phyloP scores from a whole-genome alignment of 2,888 invertebrate genomes.

The Xestia xanthographa region DNA sequence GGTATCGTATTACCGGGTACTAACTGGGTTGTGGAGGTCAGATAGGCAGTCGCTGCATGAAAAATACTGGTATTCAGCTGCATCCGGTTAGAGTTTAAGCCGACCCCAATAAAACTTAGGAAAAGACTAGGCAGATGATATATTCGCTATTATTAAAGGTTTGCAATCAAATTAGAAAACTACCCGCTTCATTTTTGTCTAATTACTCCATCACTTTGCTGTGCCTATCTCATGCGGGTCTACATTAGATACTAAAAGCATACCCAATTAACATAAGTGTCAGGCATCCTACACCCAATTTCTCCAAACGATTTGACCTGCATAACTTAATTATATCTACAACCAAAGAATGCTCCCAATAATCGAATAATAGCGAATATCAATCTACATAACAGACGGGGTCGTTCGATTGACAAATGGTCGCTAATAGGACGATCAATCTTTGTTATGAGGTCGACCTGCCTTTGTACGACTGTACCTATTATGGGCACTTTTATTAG shows the following conservation, averaged over 20 bases:
- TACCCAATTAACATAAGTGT: background rate
- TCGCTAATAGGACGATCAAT: conserved; percentile 67
- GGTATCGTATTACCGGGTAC: too few species aligned
- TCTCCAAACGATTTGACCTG: conserved; percentile 35
- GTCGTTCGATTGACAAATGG: conserved; percentile 65
- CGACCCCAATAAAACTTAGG: too few species aligned
- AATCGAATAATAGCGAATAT: conserved; percentile 50
- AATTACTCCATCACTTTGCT: background rate
- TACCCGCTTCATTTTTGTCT: background rate
- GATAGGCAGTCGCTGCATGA: too few species aligned
- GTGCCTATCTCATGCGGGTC: background rate
- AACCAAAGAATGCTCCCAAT: conserved; percentile 30
- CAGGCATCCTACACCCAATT: background rate
- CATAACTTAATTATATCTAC: conserved; percentile 40
- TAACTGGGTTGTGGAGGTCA: too few species aligned
- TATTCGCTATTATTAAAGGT: background rate
- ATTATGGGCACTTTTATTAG: conserved; percentile 30
- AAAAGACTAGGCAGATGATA: too few species aligned
- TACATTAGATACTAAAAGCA: background rate
- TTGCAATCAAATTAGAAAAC: conserved; percentile 4
- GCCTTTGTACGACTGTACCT: conserved; percentile 32
- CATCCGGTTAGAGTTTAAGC: too few species aligned
- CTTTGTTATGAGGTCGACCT: conserved; percentile 70
- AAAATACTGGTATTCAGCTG: too few species aligned
- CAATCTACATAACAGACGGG: conserved; percentile 42